Evolutionary conservation across 2,797 vertebrate species (phyloP), one percentile per base, ranked within the genome.

Genomic region (Parambassis ranga): DNA sequence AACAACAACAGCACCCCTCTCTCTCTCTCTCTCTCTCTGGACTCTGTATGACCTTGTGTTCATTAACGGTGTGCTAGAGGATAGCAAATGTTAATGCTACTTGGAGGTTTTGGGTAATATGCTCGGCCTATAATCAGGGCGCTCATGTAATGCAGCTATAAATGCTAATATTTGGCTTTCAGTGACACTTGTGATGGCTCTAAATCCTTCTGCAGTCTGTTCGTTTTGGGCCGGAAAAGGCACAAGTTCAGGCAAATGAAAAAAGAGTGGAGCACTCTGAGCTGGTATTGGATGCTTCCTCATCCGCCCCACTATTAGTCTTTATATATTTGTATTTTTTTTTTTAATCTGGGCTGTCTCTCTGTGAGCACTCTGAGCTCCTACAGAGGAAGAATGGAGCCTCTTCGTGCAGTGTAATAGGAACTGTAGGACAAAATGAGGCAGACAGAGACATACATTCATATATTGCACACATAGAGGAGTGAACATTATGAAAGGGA

Each of bases 71-170:
- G n/a, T 2, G 31, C 33, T 27, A 47, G 56, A 66, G n/a, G n/a
- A n/a, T n/a, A 78, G 71, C 65, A 76, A 60, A 81, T 57, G 52
- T 63, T 80, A 75, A 78, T 53, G 36, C 55, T 30, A 60, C 44
- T 63, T 27, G 32, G 47, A 63, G 66, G 36, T 66, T 70, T 71
- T 49, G 50, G 73, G 65, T 61, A 43, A 69, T 38, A 50, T 64
- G n/a, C n/a, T 46, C 4, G 2, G 16, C 56, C 30, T 31, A 52
- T 57, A 67, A 79, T 67, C 62, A 66, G 44, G 28, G 24, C 1
- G 3, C 44, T 28, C 15, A 16, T 70, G 69, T 56, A 38, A 74
- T 22, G 18, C 47, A 47, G 43, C 28, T 27, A 35, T 62, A 68
- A 70, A 71, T 6, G 38, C 58, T 61, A 26, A 64, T 78, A 70